Conservation (phyloP, 2,888 invertebrate species). For the Drosophila seclusa region DNA sequence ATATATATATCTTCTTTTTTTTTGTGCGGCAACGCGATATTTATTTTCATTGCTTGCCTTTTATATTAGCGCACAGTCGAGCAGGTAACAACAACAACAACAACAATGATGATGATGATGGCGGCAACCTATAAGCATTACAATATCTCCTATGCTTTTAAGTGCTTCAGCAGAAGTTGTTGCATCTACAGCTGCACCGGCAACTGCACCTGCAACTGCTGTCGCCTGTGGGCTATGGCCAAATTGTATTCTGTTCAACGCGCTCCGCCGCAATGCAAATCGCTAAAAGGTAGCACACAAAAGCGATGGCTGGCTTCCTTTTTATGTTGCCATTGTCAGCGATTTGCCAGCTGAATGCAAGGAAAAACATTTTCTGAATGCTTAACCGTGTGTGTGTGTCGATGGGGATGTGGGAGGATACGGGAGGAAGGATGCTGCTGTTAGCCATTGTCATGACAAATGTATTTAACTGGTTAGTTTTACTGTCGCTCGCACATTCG, state of each 20-base stretch:
- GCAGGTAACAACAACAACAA: conserved; percentile 25
- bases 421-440: conserved; percentile 11
- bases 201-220: conserved; percentile 3
- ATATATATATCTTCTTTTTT: conserved; percentile 11
- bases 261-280: conserved; percentile 77
- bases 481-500: conserved; percentile 52
- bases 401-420: conserved; percentile 7
- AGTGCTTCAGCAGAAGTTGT: conserved; percentile 43
- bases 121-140: conserved; percentile 64
- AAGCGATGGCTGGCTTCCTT: conserved; percentile 56
- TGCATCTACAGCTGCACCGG: conserved; percentile 28
- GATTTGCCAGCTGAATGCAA: conserved; percentile 77
- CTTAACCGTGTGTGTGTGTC: conserved; percentile 36
- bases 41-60: conserved; percentile 77
- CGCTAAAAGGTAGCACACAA: conserved; percentile 78
- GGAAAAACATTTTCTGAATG: conserved; percentile 73
- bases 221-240: conserved; percentile 56
- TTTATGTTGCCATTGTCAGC: conserved; percentile 76
- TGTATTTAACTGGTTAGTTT: conserved; percentile 77
- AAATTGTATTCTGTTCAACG: conserved; percentile 81
- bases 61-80: conserved; percentile 76
- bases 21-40: conserved; percentile 36
- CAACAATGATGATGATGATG: neutral
- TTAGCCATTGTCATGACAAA: conserved; percentile 77
- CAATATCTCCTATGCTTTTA: conserved; percentile 76